Conservation (phyloP, 2,113 vertebrate genomes). For the Tichodroma muraria region DNA sequence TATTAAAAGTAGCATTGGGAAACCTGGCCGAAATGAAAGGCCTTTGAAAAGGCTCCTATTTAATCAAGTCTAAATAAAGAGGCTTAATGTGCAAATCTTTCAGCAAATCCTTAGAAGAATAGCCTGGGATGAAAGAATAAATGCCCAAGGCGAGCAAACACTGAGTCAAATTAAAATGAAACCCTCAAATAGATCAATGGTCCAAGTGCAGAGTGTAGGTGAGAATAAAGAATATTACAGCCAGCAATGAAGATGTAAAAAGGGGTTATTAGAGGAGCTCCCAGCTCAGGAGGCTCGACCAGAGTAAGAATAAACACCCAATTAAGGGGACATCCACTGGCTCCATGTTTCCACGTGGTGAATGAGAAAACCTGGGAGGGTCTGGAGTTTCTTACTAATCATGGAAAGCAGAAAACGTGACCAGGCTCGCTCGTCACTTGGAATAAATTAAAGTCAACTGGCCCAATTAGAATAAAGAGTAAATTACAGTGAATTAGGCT, state of each 20-base stretch:
- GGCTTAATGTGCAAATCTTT: slow-evolving; percentile 2
- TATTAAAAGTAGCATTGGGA: neutral
- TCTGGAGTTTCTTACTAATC: neutral
- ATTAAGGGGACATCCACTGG: neutral
- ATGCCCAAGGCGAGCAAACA: slow-evolving; percentile 1
- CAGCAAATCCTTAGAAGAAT: neutral
- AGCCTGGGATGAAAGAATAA: neutral
- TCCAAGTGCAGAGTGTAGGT: neutral
- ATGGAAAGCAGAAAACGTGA: neutral
- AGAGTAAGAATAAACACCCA: neutral
- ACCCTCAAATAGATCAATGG: neutral
- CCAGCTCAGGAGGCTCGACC: neutral
- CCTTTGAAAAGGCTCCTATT: neutral
- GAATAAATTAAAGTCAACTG: neutral
- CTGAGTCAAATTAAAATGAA: neutral
- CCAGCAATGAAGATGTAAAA: neutral
- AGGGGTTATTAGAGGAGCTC: neutral
- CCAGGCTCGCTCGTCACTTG: neutral
- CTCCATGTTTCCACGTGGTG: neutral
- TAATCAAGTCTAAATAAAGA: slow-evolving; percentile 15
- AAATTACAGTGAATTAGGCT: neutral
- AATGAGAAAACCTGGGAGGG: neutral
- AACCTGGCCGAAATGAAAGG: neutral
- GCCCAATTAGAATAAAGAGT: neutral
- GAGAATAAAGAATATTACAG: neutral